phyloP scores from a whole-genome alignment of 2,797 vertebrate species.

The Lepilemur septentrionalis region DNA sequence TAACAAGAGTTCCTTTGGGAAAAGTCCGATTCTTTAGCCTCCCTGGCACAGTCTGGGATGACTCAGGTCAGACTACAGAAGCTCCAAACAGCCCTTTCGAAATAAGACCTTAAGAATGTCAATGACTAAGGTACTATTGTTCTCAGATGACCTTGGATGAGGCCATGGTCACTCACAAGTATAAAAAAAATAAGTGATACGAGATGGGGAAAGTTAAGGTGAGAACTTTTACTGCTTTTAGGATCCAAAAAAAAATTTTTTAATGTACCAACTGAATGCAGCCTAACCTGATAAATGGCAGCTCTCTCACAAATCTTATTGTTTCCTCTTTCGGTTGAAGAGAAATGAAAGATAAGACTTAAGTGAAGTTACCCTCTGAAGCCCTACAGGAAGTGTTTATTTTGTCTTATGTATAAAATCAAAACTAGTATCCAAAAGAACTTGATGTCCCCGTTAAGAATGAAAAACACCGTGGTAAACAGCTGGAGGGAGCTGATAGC shows the following conservation, averaged over 20 bases:
- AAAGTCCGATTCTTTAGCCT: conserved; percentile 48
- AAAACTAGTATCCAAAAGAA: conserved; percentile 68
- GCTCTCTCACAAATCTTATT: conserved; percentile 53
- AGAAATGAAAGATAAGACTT: conserved; percentile 76
- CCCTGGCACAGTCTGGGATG: conserved; percentile 44
- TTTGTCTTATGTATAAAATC: conserved; percentile 73
- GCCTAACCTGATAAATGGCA: neutral
- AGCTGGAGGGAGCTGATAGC: conserved; percentile 83
- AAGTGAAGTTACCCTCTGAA: conserved; percentile 68
- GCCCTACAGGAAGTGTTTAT: conserved; percentile 71
- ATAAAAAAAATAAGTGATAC: conserved; percentile 27
- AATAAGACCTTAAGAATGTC: conserved; percentile 50
- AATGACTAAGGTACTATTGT: conserved; percentile 58
- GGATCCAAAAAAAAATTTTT: neutral
- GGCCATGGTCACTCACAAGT: conserved; percentile 44
- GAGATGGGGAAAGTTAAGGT: neutral
- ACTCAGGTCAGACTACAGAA: conserved; percentile 50
- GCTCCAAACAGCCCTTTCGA: conserved; percentile 49
- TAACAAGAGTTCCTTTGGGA: conserved; percentile 58
- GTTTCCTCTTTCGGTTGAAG: conserved; percentile 58
- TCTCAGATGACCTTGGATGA: conserved; percentile 64
- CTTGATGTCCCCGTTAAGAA: conserved; percentile 68
- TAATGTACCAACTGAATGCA: neutral
- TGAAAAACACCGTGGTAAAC: conserved; percentile 79
- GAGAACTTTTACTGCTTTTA: neutral